Percentiles rank a stretch among this genome's conserved stretches.
Evolutionary conservation across 2,797 vertebrate genomes (phyloP).

Genomic region (Neomorphus geoffroyi): DNA sequence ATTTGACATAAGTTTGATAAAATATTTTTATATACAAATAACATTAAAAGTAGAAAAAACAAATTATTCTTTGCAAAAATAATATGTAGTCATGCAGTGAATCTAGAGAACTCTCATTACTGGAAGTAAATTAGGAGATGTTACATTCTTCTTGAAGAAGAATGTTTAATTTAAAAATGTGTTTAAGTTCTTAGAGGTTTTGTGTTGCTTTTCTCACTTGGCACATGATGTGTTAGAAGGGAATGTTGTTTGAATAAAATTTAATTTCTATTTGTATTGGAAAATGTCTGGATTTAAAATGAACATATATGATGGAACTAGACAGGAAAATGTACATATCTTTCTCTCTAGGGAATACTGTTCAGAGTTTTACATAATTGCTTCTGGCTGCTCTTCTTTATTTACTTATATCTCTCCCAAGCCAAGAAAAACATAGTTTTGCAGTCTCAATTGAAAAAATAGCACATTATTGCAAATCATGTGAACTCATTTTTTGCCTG

Average conservation of each 20-base stretch:
- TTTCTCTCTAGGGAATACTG: constrained; percentile 14
- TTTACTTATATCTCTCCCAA: background rate
- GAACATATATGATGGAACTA: constrained; percentile 27
- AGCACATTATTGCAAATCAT: background rate
- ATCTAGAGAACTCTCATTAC: background rate
- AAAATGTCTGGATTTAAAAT: constrained; percentile 44
- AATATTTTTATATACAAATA: background rate
- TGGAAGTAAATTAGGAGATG: background rate
- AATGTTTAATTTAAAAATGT: too few species aligned
- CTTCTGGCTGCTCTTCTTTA: constrained; percentile 33
- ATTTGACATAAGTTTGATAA: background rate
- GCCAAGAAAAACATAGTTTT: constrained; percentile 15
- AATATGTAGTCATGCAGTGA: background rate
- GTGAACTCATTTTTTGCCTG: background rate
- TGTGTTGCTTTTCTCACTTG: background rate
- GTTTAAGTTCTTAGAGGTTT: constrained; percentile 14
- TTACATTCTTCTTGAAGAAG: constrained; percentile 9
- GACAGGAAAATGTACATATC: constrained; percentile 28
- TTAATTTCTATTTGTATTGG: constrained; percentile 29
- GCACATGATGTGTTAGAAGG: background rate
- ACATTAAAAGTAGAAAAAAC: background rate
- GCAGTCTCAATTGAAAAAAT: background rate
- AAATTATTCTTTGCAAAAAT: background rate
- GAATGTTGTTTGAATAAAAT: constrained; percentile 30
- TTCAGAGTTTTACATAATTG: constrained; percentile 44